Percentiles rank a stretch among this genome's conserved stretches.
phyloP scores from a whole-genome alignment of 2,888 invertebrate species.

The Drosophila parthenogenetica region DNA sequence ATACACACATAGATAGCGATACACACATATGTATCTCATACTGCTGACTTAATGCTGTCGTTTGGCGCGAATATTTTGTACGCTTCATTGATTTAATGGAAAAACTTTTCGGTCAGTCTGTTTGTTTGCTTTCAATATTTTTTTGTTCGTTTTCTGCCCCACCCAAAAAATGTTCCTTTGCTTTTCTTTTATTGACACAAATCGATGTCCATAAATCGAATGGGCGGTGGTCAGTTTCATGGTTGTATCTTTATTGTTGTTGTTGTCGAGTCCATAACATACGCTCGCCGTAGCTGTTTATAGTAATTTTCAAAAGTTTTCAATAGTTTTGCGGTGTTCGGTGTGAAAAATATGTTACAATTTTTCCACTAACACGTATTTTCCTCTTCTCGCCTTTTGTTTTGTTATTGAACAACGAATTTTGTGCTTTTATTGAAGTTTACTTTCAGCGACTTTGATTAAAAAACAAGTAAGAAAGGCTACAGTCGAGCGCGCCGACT shows the following conservation, averaged over 20 bases:
- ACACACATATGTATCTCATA: slow-evolving; percentile 16
- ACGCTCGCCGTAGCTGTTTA: slow-evolving; percentile 57
- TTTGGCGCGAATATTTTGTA: slow-evolving; percentile 71
- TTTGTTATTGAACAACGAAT: not conserved
- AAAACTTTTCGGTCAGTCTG: slow-evolving; percentile 70
- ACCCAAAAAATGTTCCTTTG: not conserved
- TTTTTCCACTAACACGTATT: slow-evolving; percentile 25
- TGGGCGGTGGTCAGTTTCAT: slow-evolving; percentile 48
- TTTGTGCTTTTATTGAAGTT: not conserved
- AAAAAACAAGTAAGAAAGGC: too few relatives aligned
- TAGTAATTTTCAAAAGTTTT: slow-evolving; percentile 70
- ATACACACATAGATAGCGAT: not conserved
- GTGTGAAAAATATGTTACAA: slow-evolving; percentile 69
- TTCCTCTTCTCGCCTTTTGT: not conserved
- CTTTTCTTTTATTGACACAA: slow-evolving; percentile 37
- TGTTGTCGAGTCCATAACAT: slow-evolving; percentile 42
- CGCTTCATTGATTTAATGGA: slow-evolving; percentile 81
- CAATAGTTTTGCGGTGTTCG: slow-evolving; percentile 65
- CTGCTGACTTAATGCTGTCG: slow-evolving; percentile 56
- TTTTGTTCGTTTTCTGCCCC: not conserved
- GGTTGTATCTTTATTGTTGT: slow-evolving; percentile 30
- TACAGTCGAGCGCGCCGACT: too few relatives aligned
- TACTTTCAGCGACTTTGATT: slow-evolving; percentile 3
- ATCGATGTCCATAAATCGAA: slow-evolving; percentile 68
- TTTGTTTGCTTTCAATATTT: slow-evolving; percentile 33